Conservation (phyloP, 2,888 invertebrate genomes). For the Tachina grossa region DNA sequence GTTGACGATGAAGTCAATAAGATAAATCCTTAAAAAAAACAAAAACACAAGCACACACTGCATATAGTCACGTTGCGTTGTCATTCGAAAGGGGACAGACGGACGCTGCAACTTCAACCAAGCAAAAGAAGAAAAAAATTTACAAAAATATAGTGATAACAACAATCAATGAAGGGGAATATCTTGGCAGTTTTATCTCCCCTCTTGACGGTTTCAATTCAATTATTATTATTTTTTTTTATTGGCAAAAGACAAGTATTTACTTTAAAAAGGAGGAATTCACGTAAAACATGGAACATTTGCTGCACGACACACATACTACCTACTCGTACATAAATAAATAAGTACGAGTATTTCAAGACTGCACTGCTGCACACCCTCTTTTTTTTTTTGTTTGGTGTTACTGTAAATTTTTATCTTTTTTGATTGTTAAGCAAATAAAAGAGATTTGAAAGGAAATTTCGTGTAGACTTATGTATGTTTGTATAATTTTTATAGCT, state of each 20-base stretch:
- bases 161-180: slow-evolving; percentile 64
- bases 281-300: slow-evolving; percentile 69
- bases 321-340: too few species aligned
- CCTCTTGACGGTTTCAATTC: slow-evolving; percentile 46
- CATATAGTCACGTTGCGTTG: slow-evolving; percentile 5
- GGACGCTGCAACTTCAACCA: not conserved
- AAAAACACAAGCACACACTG: not conserved
- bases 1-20: slow-evolving; percentile 63
- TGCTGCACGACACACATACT: slow-evolving; percentile 66
- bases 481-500: too few species aligned
- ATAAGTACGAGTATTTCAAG: slow-evolving; percentile 25
- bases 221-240: not conserved
- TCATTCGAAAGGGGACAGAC: not conserved
- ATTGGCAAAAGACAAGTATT: slow-evolving; percentile 41
- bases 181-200: slow-evolving; percentile 69
- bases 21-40: slow-evolving; percentile 57
- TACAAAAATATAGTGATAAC: slow-evolving; percentile 60
- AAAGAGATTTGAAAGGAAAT: slow-evolving; percentile 19
- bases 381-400: slow-evolving; percentile 63
- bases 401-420: slow-evolving; percentile 45
- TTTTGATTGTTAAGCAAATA: slow-evolving; percentile 38
- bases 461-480: not conserved
- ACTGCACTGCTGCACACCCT: slow-evolving; percentile 54
- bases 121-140: slow-evolving; percentile 36
- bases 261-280: slow-evolving; percentile 40